Conservation (phyloP, 2,888 invertebrate species). For the Phengaris alcon region DNA sequence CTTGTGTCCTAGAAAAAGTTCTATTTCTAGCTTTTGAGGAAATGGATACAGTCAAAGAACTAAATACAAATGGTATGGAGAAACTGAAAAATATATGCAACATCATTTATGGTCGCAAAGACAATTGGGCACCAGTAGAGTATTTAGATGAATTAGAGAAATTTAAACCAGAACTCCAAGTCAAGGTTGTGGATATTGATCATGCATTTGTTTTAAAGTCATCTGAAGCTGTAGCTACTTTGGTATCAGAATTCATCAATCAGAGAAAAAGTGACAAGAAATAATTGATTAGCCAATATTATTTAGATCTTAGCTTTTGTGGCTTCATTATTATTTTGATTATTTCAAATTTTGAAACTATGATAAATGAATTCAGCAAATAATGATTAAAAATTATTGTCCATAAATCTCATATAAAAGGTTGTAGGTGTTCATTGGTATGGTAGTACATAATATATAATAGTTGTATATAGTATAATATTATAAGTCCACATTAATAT, state of each 20-base stretch:
- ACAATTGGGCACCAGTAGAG: constrained; percentile 90
- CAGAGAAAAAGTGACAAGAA: constrained; percentile 36
- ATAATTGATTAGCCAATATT: constrained; percentile 25
- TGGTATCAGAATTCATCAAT: constrained; percentile 57
- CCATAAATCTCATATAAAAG: too few species aligned
- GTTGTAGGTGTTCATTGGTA: too few species aligned
- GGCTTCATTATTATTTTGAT: neutral
- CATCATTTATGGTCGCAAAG: constrained; percentile 88
- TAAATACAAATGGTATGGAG: constrained; percentile 82
- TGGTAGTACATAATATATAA: too few species aligned
- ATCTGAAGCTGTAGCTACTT: constrained; percentile 77
- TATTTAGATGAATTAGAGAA: constrained; percentile 83
- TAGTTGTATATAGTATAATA: too few species aligned
- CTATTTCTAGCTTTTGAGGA: constrained; percentile 88
- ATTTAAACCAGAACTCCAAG: constrained; percentile 53
- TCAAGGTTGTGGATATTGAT: constrained; percentile 59
- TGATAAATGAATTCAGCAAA: neutral
- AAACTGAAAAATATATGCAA: constrained; percentile 78
- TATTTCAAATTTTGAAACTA: neutral
- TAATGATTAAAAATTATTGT: too few species aligned
- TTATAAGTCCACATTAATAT: too few species aligned
- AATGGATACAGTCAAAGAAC: constrained; percentile 84
- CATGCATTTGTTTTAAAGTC: constrained; percentile 90
- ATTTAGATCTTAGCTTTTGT: neutral
- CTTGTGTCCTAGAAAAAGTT: constrained; percentile 81